phyloP scores from a whole-genome alignment of 2,888 invertebrate species.

The Ochropleura plecta region DNA sequence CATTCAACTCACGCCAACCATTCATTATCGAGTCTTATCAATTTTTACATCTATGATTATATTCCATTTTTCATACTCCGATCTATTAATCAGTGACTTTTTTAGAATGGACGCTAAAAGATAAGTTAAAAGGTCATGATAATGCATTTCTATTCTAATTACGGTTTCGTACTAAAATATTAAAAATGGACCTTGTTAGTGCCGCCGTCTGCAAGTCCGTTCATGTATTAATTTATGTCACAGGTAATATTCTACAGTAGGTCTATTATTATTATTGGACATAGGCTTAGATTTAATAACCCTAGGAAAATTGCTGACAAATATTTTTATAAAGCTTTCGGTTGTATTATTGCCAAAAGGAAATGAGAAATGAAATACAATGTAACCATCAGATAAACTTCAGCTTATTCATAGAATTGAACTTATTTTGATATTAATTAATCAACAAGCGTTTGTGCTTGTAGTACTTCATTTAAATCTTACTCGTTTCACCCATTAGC shows the following conservation, averaged over 20 bases:
- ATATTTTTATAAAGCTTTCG: neutral
- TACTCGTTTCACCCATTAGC: neutral
- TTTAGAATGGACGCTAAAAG: conserved; percentile 5
- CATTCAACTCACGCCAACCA: conserved; percentile 71
- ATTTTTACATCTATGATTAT: conserved; percentile 54
- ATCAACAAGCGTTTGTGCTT: neutral
- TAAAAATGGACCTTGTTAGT: neutral
- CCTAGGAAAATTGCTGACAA: neutral
- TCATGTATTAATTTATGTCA: neutral
- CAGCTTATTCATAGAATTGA: neutral
- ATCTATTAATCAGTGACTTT: conserved; percentile 27
- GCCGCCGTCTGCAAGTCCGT: neutral
- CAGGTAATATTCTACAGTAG: neutral
- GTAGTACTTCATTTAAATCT: neutral
- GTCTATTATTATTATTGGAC: too few relatives aligned
- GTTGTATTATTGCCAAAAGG: conserved; percentile 1
- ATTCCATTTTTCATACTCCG: conserved; percentile 39
- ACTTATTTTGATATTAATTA: neutral
- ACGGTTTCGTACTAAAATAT: neutral
- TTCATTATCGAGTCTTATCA: conserved; percentile 64
- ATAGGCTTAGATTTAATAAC: too few relatives aligned
- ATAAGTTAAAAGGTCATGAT: neutral
- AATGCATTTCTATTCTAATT: neutral
- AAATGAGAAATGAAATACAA: conserved; percentile 2
- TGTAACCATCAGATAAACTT: neutral